These are phyloP conservation scores for Stenopsyche tienmushanensis DNA, from an alignment of 1,140 invertebrate genomes.

Conservation along the genomic window DNA sequence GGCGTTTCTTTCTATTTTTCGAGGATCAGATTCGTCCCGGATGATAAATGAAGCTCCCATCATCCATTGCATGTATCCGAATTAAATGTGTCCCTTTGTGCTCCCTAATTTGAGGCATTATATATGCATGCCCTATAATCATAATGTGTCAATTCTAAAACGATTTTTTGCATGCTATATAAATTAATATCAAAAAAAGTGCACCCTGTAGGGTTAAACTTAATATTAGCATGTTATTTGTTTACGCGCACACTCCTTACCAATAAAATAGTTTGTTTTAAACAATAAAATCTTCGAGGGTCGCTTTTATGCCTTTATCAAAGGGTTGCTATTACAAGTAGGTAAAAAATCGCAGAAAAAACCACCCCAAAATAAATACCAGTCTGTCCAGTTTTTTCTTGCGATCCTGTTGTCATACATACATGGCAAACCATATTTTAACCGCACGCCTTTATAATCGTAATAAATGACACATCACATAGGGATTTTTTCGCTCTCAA, in stretches of 20 bases:
- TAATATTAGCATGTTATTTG: slow-evolving; percentile 40
- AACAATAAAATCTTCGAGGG: slow-evolving; percentile 32
- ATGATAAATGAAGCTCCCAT: too few species aligned
- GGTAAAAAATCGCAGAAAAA: slow-evolving; percentile 30
- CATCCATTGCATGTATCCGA: too few species aligned
- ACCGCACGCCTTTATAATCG: not conserved
- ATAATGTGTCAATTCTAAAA: too few species aligned
- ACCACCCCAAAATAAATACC: slow-evolving; percentile 9
- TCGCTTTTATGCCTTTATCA: slow-evolving; percentile 26
- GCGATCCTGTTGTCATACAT: not conserved
- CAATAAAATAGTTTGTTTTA: slow-evolving; percentile 35
- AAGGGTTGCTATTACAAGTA: slow-evolving; percentile 12
- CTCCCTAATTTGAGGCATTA: too few species aligned
- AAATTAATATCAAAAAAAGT: too few species aligned
- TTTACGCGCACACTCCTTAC: slow-evolving; percentile 24
- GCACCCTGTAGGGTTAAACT: too few species aligned
- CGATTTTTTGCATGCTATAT: too few species aligned
- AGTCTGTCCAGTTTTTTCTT: slow-evolving; percentile 21
- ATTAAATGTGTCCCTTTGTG: too few species aligned
- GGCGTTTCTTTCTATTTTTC: too few species aligned
- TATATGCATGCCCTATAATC: too few species aligned
- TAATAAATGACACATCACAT: not conserved
- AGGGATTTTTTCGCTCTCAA: not conserved
- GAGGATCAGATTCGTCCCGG: too few species aligned
- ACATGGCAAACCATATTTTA: not conserved